These are phyloP conservation scores for Phrixothrix hirtus DNA, from an alignment of 2,888 invertebrate genomes.

Conservation along the genomic window DNA sequence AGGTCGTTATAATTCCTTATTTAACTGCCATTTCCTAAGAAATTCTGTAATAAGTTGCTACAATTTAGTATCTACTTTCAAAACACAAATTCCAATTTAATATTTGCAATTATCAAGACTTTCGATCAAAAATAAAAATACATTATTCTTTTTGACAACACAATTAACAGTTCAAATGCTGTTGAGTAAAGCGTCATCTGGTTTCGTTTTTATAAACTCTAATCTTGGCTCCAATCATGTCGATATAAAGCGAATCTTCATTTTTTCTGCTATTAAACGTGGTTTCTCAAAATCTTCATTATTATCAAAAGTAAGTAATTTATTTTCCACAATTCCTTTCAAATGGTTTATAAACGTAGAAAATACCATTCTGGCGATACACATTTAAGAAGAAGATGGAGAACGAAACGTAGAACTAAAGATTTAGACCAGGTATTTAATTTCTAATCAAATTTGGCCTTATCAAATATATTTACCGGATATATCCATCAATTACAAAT, in stretches of 20 bases:
- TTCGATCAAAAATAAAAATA: slow-evolving; percentile 48
- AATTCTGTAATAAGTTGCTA: slow-evolving; percentile 3
- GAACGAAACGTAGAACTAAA: slow-evolving; percentile 74
- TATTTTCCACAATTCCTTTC: neutral
- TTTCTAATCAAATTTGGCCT: slow-evolving; percentile 2
- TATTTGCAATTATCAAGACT: slow-evolving; percentile 11
- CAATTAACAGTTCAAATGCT: slow-evolving; percentile 53
- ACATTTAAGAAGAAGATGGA: slow-evolving; percentile 76
- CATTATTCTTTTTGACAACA: slow-evolving; percentile 54
- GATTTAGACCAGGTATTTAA: slow-evolving; percentile 75
- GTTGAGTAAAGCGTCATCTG: slow-evolving; percentile 44
- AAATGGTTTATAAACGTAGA: slow-evolving; percentile 74
- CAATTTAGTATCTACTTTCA: slow-evolving; percentile 5
- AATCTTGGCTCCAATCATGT: too few species aligned
- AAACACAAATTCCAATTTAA: slow-evolving; percentile 11
- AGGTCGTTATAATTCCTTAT: slow-evolving; percentile 36
- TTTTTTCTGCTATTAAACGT: too few species aligned
- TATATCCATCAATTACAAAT: too few species aligned
- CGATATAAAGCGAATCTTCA: too few species aligned
- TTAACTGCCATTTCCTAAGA: slow-evolving; percentile 10
- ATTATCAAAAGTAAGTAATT: neutral
- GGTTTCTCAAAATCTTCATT: too few species aligned
- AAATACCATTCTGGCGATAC: slow-evolving; percentile 81
- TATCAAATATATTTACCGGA: too few species aligned
- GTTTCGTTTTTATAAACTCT: too few species aligned